Conservation (phyloP, 2,888 invertebrate species). For the Leptopilina myrica region DNA sequence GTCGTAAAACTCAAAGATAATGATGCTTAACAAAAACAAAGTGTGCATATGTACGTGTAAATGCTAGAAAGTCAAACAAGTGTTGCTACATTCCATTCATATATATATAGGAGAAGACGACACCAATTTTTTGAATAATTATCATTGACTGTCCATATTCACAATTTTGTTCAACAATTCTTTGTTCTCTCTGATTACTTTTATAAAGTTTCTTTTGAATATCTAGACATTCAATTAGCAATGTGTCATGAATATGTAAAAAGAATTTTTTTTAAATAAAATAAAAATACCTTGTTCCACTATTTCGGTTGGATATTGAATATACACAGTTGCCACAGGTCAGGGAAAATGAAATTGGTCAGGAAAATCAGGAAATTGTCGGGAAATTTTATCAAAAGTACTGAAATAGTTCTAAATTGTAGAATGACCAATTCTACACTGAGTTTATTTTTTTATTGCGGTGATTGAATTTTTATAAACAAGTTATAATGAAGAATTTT, state of each 20-base stretch:
- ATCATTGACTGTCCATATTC: slow-evolving; percentile 2
- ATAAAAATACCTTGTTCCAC: background rate
- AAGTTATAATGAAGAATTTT: too few species aligned
- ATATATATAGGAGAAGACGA: background rate
- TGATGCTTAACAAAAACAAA: slow-evolving; percentile 11
- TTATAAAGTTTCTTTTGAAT: background rate
- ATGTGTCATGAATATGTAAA: background rate
- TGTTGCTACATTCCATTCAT: background rate
- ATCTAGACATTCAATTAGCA: background rate
- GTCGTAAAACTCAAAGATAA: slow-evolving; percentile 8
- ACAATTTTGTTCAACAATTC: background rate
- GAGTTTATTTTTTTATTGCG: too few species aligned
- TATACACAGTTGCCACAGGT: too few species aligned
- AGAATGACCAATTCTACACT: too few species aligned
- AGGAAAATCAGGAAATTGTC: too few species aligned
- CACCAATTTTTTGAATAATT: background rate
- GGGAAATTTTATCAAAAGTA: too few species aligned
- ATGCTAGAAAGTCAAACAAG: background rate
- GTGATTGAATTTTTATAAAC: too few species aligned
- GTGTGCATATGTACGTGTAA: background rate
- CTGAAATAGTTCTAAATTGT: too few species aligned
- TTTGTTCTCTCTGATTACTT: slow-evolving; percentile 14
- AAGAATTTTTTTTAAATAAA: too few species aligned
- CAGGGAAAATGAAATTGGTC: too few species aligned
- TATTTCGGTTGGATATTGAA: too few species aligned